These are phyloP conservation scores for Cromileptes altivelis DNA, from an alignment of 2,113 vertebrate genomes.

Conservation along the genomic window DNA sequence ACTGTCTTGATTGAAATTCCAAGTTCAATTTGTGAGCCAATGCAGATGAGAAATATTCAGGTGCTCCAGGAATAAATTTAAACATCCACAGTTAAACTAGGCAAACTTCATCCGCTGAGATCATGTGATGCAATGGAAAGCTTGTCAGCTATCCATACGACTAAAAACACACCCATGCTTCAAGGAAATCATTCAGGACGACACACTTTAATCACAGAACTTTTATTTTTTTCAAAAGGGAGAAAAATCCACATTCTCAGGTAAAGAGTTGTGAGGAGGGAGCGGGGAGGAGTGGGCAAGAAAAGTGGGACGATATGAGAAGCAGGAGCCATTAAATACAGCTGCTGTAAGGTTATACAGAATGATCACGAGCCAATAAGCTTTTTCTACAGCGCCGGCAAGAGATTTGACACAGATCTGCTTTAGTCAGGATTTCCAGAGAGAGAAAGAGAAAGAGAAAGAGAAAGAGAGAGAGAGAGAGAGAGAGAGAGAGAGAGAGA, in stretches of 20 bases:
- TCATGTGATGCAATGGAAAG: neutral
- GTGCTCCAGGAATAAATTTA: neutral
- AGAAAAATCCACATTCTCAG: slow-evolving; percentile 82
- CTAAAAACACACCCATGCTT: neutral
- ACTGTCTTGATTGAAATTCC: neutral
- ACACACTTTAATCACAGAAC: slow-evolving; percentile 76
- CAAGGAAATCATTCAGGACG: neutral
- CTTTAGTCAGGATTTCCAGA: slow-evolving; percentile 70
- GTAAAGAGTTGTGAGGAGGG: slow-evolving; percentile 67
- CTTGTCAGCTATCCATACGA: neutral
- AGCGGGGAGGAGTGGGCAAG: neutral
- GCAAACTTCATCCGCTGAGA: neutral
- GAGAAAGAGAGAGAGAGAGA: too few relatives aligned
- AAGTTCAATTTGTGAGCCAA: neutral
- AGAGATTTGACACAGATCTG: slow-evolving; percentile 75
- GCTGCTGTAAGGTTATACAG: slow-evolving; percentile 82
- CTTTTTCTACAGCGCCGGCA: slow-evolving; percentile 81
- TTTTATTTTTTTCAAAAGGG: slow-evolving; percentile 85
- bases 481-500: too few relatives aligned
- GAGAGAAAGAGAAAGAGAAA: slow-evolving; percentile 13
- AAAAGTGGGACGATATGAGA: slow-evolving; percentile 59
- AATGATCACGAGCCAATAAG: slow-evolving; percentile 81
- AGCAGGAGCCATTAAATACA: slow-evolving; percentile 78
- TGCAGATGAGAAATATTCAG: neutral
- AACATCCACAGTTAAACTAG: neutral